Evolutionary conservation across 1,140 invertebrate genomes (phyloP).

Genomic region (Meloidogyne chitwoodi): DNA sequence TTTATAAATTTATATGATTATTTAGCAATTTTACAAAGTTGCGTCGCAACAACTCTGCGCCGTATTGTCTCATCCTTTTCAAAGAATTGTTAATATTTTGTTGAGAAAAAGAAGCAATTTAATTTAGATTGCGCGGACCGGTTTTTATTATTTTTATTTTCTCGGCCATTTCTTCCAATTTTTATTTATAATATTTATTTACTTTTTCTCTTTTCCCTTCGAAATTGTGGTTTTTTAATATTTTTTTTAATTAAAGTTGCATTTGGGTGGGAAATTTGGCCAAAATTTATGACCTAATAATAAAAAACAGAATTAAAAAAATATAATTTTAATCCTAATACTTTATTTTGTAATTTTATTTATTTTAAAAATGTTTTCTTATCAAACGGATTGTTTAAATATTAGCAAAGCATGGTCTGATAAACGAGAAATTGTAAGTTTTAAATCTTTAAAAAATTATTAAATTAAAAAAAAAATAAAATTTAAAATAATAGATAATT

Average conservation of each 20-base stretch:
- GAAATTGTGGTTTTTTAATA: neutral
- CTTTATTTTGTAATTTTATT: neutral
- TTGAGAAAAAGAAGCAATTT: too few relatives aligned
- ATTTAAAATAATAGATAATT: neutral
- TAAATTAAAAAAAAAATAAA: too few relatives aligned
- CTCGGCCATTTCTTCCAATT: neutral
- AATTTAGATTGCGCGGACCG: neutral
- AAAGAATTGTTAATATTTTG: neutral
- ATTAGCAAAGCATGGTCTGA: neutral
- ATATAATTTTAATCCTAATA: neutral
- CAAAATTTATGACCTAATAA: neutral
- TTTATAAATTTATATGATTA: too few relatives aligned
- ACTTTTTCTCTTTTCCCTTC: neutral
- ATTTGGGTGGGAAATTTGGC: neutral
- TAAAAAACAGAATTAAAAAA: neutral
- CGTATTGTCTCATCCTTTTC: neutral
- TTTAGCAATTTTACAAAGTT: neutral
- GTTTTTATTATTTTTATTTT: neutral
- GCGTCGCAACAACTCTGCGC: neutral
- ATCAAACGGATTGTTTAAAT: neutral
- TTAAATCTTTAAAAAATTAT: too few relatives aligned
- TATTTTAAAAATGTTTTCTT: neutral
- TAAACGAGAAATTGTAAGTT: neutral
- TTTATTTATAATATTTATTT: neutral
- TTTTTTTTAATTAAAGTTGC: neutral